Base-by-base conservation (phyloP, 2,113 vertebrate genomes). In the Hucho hucho region DNA sequence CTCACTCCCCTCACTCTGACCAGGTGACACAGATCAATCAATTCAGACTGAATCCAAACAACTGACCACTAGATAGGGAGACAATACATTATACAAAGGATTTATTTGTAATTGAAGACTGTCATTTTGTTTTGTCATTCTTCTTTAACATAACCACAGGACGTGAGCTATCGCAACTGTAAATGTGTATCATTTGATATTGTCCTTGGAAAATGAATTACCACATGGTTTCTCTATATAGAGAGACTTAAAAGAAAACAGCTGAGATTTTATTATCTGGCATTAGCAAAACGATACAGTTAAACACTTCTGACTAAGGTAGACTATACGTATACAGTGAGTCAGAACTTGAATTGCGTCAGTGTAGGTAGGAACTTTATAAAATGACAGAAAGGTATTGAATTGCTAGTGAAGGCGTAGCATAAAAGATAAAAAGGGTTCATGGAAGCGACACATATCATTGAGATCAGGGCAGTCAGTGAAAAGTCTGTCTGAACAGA, bases 351-450 rank as follows among this genome's bases (percentile, higher is more conserved):
- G 13, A 53, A 53, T 53, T 18, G 49, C 4, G 3, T 16, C 58
- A 22, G 20, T 61, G 58, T 61, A 61, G 18, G 92, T 77, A 99
- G 92, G 49, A 96, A 96, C 0, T 96, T 3, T 53, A 16, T 18
- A 14, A 18, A 16, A 53, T 53, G 1, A 53, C 14, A 53, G 16
- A 53, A 53, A 5, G 49, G 14, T 53, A 53, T 4, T 53, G 49
- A 53, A 18, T 53, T 18, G 49, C 49, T 53, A 53, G 49, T 53
- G 12, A 4, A 53, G 49, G 49, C 16, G 4, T 14, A 14, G 16
- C 1, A 53, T 53, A 16, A 53, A 18, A 53, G 3, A 53, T 18
- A 4, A 4, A 53, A 5, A 53, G 16, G 49, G 49, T 53, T 53
- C 5, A 53, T 14, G 49, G 16, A 53, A 16, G 49, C 16, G 16